Evolutionary conservation across 2,797 vertebrate genomes (phyloP), one percentile per base, ranked within the genome.

Genomic region (Carduelis carduelis): DNA sequence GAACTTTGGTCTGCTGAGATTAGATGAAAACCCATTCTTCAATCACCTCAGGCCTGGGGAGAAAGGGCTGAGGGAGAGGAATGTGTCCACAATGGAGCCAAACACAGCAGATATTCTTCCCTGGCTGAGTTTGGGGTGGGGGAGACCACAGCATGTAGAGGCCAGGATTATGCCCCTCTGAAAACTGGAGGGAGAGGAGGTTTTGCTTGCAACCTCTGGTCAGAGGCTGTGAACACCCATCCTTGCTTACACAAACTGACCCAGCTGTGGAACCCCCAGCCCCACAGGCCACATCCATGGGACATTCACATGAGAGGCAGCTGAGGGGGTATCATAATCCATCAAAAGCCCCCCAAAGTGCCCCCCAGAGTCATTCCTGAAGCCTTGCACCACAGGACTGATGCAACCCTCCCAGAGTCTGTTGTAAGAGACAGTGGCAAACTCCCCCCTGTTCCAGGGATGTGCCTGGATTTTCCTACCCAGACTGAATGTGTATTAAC

Each of bases 241-340:
- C 41, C 13, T 65, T 11, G 1, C n/a, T 32, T 19, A 24, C 22
- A 26, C 27, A 32, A 37, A 64, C 21, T 0, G 1, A 4, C 14
- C 28, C n/a, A 46, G 22, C 17, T 79, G 27, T 32, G n/a, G 0
- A 55, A 26, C 13, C 6, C 7, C n/a, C 41, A 55, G 5, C 18
- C 18, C 14, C 35, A n/a, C 3, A 55, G 50, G 50, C 1, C 4
- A 32, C 21, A 65, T 46, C n/a, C 50, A 32, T 0, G 0, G n/a
- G 16, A 24, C 21, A 35, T 10, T 53, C 20, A 19, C 0, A 1
- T 15, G 13, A 12, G 16, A 26, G 13, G 16, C 16, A 35, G 5
- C 4, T 64, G 60, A 55, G 10, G 6, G 15, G 0, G 39, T 43
- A 5, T 35, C 16, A 30, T 35, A 44, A 64, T 8, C 2, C 60